Evolutionary conservation across 1,140 invertebrate species (phyloP).

Genomic region (Stratiolaelaps scimitus): DNA sequence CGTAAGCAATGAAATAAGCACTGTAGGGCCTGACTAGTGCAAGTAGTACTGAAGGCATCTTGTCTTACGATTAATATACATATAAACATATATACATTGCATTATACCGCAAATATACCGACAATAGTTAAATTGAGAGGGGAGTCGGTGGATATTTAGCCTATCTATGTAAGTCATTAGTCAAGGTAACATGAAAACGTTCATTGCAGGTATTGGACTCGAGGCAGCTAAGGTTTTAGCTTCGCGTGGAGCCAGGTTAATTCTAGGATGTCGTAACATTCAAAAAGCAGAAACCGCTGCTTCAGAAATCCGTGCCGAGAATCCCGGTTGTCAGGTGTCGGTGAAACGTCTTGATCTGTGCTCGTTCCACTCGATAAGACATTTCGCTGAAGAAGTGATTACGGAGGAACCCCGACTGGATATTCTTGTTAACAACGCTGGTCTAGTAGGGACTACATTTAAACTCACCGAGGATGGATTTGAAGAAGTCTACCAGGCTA

Average conservation of each 20-base stretch:
- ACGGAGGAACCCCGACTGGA: slow-evolving; percentile 52
- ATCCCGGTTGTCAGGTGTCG: slow-evolving; percentile 43
- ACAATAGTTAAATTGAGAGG: too few relatives aligned
- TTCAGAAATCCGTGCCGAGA: not conserved
- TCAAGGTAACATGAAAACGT: not conserved
- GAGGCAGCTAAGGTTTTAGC: not conserved
- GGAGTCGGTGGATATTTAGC: too few relatives aligned
- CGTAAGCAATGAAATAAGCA: too few relatives aligned
- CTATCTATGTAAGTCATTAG: too few relatives aligned
- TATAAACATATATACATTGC: too few relatives aligned
- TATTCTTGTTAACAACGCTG: slow-evolving; percentile 81
- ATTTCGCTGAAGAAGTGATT: slow-evolving; percentile 53
- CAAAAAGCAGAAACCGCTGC: not conserved
- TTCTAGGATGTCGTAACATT: not conserved
- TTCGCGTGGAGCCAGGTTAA: not conserved
- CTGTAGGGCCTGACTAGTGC: too few relatives aligned
- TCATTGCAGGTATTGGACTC: not conserved
- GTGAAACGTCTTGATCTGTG: slow-evolving; percentile 55
- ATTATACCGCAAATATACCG: too few relatives aligned
- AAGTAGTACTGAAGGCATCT: too few relatives aligned
- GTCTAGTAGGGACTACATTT: slow-evolving; percentile 37
- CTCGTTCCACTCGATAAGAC: slow-evolving; percentile 55
- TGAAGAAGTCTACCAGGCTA: slow-evolving; percentile 35
- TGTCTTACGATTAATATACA: too few relatives aligned
- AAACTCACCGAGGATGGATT: slow-evolving; percentile 35